phyloP scores from a whole-genome alignment of 2,797 vertebrate genomes.

The Parauchenoglanis ngamensis region DNA sequence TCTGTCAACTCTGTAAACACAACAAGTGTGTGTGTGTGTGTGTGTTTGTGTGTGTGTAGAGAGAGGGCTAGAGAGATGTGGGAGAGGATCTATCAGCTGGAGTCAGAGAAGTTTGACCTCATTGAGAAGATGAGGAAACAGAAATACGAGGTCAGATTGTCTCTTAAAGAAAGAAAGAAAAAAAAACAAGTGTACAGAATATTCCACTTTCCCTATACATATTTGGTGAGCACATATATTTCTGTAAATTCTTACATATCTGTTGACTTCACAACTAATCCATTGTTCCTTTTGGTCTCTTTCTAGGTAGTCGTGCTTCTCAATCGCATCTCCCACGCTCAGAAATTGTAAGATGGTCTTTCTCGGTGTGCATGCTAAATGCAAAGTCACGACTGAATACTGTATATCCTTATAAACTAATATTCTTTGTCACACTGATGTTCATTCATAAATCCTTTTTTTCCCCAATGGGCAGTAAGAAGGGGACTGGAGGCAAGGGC shows the following conservation, averaged over 20 bases:
- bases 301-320: constrained; percentile 85
- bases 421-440: not conserved
- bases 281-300: not conserved
- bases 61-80: constrained; percentile 84
- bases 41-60: constrained; percentile 61
- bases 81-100: constrained; percentile 85
- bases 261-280: not conserved
- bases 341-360: constrained; percentile 85
- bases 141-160: constrained; percentile 85
- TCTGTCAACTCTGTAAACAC: not conserved
- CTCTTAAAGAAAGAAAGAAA: not conserved
- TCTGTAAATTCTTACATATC: not conserved
- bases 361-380: not conserved
- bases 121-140: constrained; percentile 85
- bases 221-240: not conserved
- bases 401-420: not conserved
- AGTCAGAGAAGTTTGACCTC: constrained; percentile 89
- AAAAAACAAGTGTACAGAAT: not conserved
- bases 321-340: constrained; percentile 89
- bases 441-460: not conserved
- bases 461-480: constrained; percentile 76
- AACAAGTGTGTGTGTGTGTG: not conserved
- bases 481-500: constrained; percentile 82
- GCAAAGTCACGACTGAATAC: not conserved
- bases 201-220: not conserved